These are phyloP conservation scores for Onthophagus sagittarius DNA, from an alignment of 2,888 invertebrate genomes.

Conservation along the genomic window DNA sequence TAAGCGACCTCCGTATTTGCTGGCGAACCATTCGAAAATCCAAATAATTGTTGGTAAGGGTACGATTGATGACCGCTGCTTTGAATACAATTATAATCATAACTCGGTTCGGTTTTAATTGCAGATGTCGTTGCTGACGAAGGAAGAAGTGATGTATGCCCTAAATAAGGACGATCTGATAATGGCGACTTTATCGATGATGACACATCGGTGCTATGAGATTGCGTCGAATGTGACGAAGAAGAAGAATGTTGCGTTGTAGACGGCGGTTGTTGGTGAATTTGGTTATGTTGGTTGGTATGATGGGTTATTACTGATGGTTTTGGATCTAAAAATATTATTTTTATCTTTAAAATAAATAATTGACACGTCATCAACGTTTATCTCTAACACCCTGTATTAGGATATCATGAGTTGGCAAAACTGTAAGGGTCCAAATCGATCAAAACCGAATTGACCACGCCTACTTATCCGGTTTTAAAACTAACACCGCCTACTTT, in stretches of 20 bases:
- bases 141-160: conserved; percentile 56
- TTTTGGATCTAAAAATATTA: conserved; percentile 41
- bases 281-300: conserved; percentile 27
- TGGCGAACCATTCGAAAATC: conserved; percentile 48
- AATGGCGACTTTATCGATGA: conserved; percentile 29
- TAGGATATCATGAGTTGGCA: conserved; percentile 33
- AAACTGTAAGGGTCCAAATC: conserved; percentile 23
- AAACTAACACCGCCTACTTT: conserved; percentile 19
- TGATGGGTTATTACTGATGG: conserved; percentile 33
- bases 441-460: conserved; percentile 4
- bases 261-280: conserved; percentile 19
- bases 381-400: conserved; percentile 31
- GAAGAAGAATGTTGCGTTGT: conserved; percentile 19
- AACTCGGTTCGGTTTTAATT: conserved; percentile 49
- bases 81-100: conserved; percentile 48
- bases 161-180: conserved; percentile 51
- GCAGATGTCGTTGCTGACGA: conserved; percentile 44
- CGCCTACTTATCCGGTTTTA: conserved; percentile 6
- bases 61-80: conserved; percentile 39
- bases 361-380: neutral
- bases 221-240: conserved; percentile 8
- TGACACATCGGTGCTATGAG: conserved; percentile 21
- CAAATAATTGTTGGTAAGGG: conserved; percentile 57
- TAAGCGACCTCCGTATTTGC: conserved; percentile 63
- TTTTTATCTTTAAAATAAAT: neutral